Conservation (phyloP, 2,113 vertebrate genomes). For the Charadrius vociferus region DNA sequence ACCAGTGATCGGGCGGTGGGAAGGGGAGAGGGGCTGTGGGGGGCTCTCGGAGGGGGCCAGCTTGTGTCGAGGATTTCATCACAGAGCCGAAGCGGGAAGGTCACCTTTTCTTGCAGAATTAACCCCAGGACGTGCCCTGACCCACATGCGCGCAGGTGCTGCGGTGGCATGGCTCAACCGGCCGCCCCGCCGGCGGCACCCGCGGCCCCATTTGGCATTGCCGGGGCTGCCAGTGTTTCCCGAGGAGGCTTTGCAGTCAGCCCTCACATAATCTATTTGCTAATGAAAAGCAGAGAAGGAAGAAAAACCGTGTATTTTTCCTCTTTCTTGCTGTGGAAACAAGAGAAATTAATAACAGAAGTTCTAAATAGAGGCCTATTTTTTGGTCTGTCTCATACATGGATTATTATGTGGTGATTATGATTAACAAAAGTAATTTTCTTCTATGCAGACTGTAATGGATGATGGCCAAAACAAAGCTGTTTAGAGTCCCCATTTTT, state of each 20-base stretch:
- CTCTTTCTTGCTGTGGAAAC: not conserved
- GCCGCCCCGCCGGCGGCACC: not conserved
- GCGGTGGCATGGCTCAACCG: not conserved
- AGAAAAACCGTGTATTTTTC: not conserved
- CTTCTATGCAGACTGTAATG: not conserved
- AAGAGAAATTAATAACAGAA: not conserved
- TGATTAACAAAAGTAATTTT: not conserved
- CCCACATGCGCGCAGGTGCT: not conserved
- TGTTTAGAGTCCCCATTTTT: not conserved
- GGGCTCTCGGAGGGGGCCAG: too few relatives aligned
- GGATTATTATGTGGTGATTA: not conserved
- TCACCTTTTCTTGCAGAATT: not conserved
- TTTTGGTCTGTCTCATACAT: not conserved
- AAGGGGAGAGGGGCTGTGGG: too few relatives aligned
- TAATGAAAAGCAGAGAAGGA: not conserved
- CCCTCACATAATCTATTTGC: not conserved
- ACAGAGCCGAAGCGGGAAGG: not conserved
- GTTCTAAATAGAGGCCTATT: not conserved
- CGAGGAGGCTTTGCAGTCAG: not conserved
- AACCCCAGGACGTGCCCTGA: not conserved
- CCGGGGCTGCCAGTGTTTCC: not conserved
- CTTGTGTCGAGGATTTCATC: not conserved
- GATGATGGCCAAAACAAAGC: not conserved
- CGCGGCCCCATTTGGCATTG: not conserved
- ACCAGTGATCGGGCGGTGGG: too few relatives aligned